Conservation (phyloP, 2,113 vertebrate genomes). For the Theristicus caerulescens region DNA sequence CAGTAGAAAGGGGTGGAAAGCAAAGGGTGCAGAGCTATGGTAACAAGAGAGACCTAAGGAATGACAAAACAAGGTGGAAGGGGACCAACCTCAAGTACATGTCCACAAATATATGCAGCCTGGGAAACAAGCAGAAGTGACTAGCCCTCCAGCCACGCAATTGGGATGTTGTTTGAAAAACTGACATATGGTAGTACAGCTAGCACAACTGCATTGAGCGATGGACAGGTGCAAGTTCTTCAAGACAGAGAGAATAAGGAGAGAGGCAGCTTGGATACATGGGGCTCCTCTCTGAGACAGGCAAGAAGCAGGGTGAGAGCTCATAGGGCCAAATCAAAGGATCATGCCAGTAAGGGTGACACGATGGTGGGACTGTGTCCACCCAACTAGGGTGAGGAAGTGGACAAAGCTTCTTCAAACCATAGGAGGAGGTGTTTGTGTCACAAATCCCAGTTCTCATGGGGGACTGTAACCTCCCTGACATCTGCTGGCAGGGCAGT, state of each 20-base stretch:
- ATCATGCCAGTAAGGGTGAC: fast-evolving
- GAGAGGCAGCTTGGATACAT: background rate
- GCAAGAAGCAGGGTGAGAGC: fast-evolving
- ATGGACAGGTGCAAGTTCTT: background rate
- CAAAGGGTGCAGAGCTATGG: fast-evolving
- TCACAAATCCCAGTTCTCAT: background rate
- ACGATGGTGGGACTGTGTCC: background rate
- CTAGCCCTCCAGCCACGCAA: background rate
- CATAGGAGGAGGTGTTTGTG: background rate
- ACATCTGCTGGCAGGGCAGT: background rate
- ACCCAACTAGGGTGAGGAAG: fast-evolving
- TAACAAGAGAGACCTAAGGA: background rate
- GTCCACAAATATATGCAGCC: background rate
- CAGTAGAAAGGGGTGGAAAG: background rate
- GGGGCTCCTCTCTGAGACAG: background rate
- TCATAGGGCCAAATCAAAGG: background rate
- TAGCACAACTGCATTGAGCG: background rate
- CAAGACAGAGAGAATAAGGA: background rate
- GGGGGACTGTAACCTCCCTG: background rate
- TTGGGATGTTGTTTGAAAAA: background rate
- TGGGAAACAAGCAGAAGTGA: background rate
- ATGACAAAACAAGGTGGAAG: background rate
- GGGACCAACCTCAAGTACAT: too few species aligned
- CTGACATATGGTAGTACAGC: background rate
- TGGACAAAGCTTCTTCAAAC: background rate